Percentiles rank a stretch among this genome's conserved stretches.
Conservation (phyloP, 2,888 invertebrate species). For the Eupeodes luniger region DNA sequence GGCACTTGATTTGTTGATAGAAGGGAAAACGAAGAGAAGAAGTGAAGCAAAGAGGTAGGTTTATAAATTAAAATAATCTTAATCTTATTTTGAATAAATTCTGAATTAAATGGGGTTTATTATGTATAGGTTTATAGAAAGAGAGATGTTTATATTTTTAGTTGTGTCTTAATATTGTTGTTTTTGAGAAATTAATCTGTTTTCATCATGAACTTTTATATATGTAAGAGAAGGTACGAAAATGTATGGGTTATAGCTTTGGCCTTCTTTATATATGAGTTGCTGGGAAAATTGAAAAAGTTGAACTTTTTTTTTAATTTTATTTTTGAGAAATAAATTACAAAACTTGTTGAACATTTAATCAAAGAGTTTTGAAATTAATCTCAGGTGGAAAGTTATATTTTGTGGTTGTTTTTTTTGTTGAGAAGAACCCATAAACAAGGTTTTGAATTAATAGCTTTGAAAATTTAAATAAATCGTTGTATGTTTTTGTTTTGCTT, state of each 20-base stretch:
- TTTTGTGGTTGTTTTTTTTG: no score
- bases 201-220: neutral
- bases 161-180: neutral
- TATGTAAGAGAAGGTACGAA: neutral
- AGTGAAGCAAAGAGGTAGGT: neutral
- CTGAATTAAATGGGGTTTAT: slow-evolving; percentile 4
- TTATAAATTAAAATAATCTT: slow-evolving; percentile 10
- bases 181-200: slow-evolving; percentile 21
- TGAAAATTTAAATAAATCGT: neutral
- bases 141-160: neutral
- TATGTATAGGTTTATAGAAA: no score
- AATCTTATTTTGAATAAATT: slow-evolving; percentile 22
- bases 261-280: neutral
- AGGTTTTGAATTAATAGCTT: neutral
- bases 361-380: neutral
- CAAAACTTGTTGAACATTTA: slow-evolving; percentile 3
- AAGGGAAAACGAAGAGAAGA: no score
- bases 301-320: neutral
- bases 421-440: neutral
- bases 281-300: neutral
- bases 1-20: neutral
- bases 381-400: slow-evolving; percentile 12
- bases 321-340: neutral
- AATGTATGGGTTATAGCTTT: neutral
- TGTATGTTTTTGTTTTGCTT: neutral